phyloP scores from a whole-genome alignment of 2,888 invertebrate species.

The Zele albiditarsus region DNA sequence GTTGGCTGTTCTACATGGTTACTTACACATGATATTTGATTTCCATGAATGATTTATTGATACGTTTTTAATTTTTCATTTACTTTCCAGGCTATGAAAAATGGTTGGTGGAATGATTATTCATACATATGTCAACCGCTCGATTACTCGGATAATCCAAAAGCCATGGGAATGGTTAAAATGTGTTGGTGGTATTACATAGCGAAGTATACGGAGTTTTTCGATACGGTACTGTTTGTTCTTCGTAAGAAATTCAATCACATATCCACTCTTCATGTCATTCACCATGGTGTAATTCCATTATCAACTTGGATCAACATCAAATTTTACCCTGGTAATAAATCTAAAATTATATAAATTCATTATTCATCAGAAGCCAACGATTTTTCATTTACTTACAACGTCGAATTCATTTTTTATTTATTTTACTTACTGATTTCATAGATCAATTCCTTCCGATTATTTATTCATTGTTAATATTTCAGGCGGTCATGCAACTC shows the following conservation, averaged over 20 bases:
- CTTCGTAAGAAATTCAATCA: slow-evolving; percentile 94
- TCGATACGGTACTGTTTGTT: slow-evolving; percentile 96
- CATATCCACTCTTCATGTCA: slow-evolving; percentile 90
- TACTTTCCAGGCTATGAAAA: slow-evolving; percentile 50
- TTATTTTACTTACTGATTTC: slow-evolving; percentile 47
- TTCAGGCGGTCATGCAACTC: slow-evolving; percentile 91
- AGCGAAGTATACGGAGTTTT: slow-evolving; percentile 94
- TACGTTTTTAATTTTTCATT: neutral
- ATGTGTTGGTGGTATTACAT: slow-evolving; percentile 97
- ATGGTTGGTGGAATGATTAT: slow-evolving; percentile 75
- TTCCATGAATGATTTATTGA: neutral
- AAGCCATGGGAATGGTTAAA: slow-evolving; percentile 82
- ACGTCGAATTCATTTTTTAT: too few species aligned
- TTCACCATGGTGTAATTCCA: slow-evolving; percentile 97
- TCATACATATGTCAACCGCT: slow-evolving; percentile 86
- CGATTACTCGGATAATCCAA: slow-evolving; percentile 81
- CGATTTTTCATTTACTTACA: too few species aligned
- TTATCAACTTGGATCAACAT: slow-evolving; percentile 94
- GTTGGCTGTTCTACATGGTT: neutral
- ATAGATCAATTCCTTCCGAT: too few species aligned
- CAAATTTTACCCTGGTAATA: slow-evolving; percentile 87
- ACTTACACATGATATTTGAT: neutral
- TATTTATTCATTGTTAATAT: slow-evolving; percentile 39
- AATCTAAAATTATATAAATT: neutral
- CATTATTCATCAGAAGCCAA: too few species aligned